Conservation (phyloP, 2,797 vertebrate genomes). For the Acanthurus tractus region DNA sequence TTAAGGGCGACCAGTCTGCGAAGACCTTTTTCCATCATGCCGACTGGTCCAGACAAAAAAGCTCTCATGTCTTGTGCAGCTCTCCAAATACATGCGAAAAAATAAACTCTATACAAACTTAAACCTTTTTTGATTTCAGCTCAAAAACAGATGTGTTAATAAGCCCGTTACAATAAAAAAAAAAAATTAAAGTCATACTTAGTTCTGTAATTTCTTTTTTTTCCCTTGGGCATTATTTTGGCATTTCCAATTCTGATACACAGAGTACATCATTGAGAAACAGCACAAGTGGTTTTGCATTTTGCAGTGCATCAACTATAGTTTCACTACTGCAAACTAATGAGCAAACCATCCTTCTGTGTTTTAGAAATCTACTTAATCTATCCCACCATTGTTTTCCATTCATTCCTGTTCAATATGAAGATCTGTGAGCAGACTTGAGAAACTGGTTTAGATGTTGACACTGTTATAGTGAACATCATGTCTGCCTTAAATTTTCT, state of each 20-base stretch:
- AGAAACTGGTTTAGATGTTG: no score
- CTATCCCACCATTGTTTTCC: slow-evolving; percentile 4
- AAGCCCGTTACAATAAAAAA: neutral
- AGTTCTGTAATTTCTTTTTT: neutral
- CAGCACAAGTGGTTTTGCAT: neutral
- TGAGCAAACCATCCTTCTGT: neutral
- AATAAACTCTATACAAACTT: neutral
- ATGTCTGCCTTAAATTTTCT: neutral
- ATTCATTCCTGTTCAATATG: neutral
- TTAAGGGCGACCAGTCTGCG: slow-evolving; percentile 27
- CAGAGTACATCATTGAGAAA: no score
- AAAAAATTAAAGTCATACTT: neutral
- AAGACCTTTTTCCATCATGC: slow-evolving; percentile 32
- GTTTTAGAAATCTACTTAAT: neutral
- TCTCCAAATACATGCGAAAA: neutral
- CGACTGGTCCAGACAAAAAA: neutral
- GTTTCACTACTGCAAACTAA: neutral
- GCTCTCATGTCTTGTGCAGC: slow-evolving; percentile 25
- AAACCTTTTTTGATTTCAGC: neutral
- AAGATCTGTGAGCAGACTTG: neutral
- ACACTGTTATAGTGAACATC: no score
- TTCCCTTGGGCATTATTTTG: neutral
- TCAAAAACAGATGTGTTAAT: neutral
- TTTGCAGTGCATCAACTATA: neutral
- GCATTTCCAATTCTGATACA: no score